phyloP scores from a whole-genome alignment of 1,140 invertebrate genomes.

The Orchestia grillus region DNA sequence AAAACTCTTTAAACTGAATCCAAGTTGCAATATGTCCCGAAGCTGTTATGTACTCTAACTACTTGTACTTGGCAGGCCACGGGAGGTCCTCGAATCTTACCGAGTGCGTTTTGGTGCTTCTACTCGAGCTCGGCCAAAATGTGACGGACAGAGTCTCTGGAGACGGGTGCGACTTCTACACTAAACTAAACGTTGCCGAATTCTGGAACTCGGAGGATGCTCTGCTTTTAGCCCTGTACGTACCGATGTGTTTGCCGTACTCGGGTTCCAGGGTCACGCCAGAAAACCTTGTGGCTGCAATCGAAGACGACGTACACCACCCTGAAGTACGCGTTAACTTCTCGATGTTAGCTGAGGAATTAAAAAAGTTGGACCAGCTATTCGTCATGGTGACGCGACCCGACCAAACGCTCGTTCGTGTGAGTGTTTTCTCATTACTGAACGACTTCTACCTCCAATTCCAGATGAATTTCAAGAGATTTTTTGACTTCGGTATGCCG shows the following conservation, averaged over 20 bases:
- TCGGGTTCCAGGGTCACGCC: background rate
- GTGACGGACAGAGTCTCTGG: background rate
- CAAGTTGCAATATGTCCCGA: background rate
- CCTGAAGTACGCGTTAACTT: background rate
- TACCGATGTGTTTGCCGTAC: background rate
- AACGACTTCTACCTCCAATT: background rate
- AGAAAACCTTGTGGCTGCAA: background rate
- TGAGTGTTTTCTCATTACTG: background rate
- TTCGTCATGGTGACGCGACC: background rate
- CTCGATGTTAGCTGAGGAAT: background rate
- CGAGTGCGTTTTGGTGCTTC: background rate
- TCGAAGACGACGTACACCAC: background rate
- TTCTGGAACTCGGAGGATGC: background rate
- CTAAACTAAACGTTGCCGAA: background rate
- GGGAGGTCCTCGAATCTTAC: background rate
- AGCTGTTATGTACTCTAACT: background rate
- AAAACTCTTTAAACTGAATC: background rate
- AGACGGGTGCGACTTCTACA: background rate
- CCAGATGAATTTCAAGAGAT: background rate
- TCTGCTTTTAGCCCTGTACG: background rate
- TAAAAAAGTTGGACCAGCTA: background rate
- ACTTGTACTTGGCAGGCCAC: background rate
- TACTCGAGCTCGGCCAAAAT: background rate
- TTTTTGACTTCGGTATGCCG: background rate
- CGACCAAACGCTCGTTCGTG: background rate